A percentile compares a stretch with the other conserved stretches of the same genome.
Evolutionary conservation across 2,113 vertebrate genomes (phyloP).

Genomic region (Tiliqua scincoides): DNA sequence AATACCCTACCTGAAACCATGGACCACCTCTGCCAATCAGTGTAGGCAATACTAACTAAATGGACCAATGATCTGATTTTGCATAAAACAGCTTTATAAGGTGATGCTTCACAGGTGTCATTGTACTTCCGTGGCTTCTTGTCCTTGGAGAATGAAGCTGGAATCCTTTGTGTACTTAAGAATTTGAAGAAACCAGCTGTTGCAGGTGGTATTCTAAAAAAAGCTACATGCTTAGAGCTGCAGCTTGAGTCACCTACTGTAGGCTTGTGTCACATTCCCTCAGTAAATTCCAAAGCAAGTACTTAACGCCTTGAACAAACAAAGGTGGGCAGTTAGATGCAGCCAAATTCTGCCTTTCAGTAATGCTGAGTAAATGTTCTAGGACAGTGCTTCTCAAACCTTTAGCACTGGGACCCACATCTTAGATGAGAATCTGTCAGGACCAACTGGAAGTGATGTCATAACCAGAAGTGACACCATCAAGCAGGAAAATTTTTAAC

Average conservation of each 20-base stretch:
- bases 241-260: constrained; percentile 58
- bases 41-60: too few species aligned
- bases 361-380: constrained; percentile 44
- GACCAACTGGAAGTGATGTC: too few species aligned
- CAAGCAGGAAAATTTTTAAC: too few species aligned
- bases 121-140: background rate
- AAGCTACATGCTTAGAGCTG: constrained; percentile 48
- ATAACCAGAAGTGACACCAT: too few species aligned
- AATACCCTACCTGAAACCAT: too few species aligned
- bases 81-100: too few species aligned
- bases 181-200: background rate
- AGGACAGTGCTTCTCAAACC: too few species aligned
- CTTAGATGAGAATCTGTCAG: too few species aligned
- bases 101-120: too few species aligned
- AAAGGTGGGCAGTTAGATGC: constrained; percentile 63
- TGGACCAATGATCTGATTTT: too few species aligned
- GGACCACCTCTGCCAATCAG: too few species aligned
- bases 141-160: background rate
- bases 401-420: too few species aligned
- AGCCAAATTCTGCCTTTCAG: constrained; percentile 58
- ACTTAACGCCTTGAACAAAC: constrained; percentile 79
- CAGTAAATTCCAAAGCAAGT: constrained; percentile 71
- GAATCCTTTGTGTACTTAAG: background rate
- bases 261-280: constrained; percentile 75
- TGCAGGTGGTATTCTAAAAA: constrained; percentile 35